Conservation (phyloP, 2,888 invertebrate species). For the Orthosia gracilis region DNA sequence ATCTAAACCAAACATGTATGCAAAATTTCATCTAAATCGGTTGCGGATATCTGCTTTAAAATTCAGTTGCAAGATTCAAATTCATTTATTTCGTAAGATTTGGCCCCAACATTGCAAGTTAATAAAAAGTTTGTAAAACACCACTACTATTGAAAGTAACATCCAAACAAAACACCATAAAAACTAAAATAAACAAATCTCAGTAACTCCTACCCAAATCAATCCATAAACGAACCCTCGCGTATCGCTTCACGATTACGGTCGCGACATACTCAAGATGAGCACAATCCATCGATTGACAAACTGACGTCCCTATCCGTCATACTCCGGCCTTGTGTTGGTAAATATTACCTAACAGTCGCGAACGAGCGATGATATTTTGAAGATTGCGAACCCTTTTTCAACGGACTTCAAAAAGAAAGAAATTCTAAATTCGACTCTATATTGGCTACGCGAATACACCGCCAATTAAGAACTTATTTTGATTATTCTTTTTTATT, state of each 20-base stretch:
- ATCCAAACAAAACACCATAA: background rate
- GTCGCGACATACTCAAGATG: constrained; percentile 41
- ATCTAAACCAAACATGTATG: too few species aligned
- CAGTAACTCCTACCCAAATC: background rate
- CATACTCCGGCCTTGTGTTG: constrained; percentile 32
- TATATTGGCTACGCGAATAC: too few species aligned
- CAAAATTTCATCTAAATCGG: too few species aligned
- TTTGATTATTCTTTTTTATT: too few species aligned
- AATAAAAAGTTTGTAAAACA: too few species aligned
- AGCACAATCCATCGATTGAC: constrained; percentile 42
- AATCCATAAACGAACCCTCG: background rate
- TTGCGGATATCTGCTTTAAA: too few species aligned
- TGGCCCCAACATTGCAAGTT: too few species aligned
- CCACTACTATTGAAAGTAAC: background rate
- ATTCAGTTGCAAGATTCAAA: too few species aligned
- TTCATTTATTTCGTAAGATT: too few species aligned
- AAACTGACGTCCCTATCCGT: constrained; percentile 28
- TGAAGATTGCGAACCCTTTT: background rate
- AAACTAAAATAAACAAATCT: background rate
- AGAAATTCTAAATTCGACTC: too few species aligned
- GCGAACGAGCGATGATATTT: background rate
- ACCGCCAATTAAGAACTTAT: too few species aligned
- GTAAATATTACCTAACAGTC: constrained; percentile 33
- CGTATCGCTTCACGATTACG: constrained; percentile 17
- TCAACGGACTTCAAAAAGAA: too few species aligned